A percentile compares a stretch with the other conserved stretches of the same genome.
These are phyloP conservation scores for Tachystola acroxantha DNA, from an alignment of 2,888 invertebrate genomes.

Conservation along the genomic window DNA sequence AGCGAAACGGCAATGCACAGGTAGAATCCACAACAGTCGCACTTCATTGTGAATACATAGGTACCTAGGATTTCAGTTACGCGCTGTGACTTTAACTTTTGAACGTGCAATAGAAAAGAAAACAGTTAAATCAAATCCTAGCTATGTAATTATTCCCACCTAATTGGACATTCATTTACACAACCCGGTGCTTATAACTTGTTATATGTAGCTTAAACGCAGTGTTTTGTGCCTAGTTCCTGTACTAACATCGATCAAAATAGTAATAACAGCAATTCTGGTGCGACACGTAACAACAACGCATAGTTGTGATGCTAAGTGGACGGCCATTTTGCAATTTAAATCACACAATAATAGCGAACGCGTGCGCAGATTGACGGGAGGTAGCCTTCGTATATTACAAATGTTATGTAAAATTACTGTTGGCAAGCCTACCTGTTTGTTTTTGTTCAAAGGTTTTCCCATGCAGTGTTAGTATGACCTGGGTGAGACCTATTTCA, in stretches of 20 bases:
- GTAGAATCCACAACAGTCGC: no score
- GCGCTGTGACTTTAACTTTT: no score
- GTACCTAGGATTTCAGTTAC: no score
- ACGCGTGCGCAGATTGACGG: constrained; percentile 31
- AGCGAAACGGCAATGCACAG: no score
- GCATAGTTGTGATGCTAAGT: constrained; percentile 19
- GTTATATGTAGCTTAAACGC: constrained; percentile 6
- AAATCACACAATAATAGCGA: constrained; percentile 33
- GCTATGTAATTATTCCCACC: no score
- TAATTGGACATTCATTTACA: constrained; percentile 6
- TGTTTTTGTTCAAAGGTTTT: neutral
- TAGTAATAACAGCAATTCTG: constrained; percentile 17
- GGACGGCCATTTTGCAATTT: constrained; percentile 26
- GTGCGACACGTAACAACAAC: constrained; percentile 18
- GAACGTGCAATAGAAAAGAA: no score
- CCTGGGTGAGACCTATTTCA: no score
- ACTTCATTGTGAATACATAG: no score
- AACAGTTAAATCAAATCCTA: no score
- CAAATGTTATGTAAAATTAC: constrained; percentile 4
- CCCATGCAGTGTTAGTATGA: neutral
- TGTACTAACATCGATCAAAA: constrained; percentile 13
- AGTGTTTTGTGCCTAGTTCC: constrained; percentile 9
- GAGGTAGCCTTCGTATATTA: constrained; percentile 24
- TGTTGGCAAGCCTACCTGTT: constrained; percentile 8
- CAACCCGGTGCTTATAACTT: constrained; percentile 2